A percentile compares a stretch with the other conserved stretches of the same genome.
Conservation (phyloP, 2,797 vertebrate species). For the Sebastes reedi region DNA sequence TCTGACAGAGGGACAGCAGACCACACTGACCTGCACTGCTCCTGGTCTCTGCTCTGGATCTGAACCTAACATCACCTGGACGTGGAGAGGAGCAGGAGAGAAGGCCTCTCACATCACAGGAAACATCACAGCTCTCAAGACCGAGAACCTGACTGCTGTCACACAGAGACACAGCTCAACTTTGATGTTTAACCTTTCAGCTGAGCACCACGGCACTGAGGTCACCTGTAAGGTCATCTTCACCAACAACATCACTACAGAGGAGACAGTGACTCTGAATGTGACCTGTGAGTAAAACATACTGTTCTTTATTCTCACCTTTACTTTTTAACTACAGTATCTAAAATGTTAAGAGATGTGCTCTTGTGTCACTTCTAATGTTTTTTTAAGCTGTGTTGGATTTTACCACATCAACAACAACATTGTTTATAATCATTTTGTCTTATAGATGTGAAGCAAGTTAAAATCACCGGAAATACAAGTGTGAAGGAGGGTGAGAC, state of each 20-base stretch:
- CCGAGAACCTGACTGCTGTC: not conserved
- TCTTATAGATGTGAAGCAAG: not conserved
- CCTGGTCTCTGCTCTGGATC: conserved; percentile 42
- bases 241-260: not conserved
- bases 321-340: not conserved
- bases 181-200: conserved; percentile 42
- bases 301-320: not conserved
- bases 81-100: not conserved
- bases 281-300: conserved; percentile 60
- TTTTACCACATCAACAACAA: not conserved
- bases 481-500: not conserved
- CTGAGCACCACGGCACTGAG: not conserved
- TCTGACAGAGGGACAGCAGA: conserved; percentile 28
- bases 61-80: conserved; percentile 39
- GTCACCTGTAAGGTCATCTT: conserved; percentile 56
- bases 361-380: not conserved
- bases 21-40: conserved; percentile 63
- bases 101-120: not conserved
- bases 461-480: not conserved
- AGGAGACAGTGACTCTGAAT: conserved; percentile 16
- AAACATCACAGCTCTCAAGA: not conserved
- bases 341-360: not conserved
- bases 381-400: not conserved
- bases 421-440: not conserved
- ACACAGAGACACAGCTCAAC: conserved; percentile 26